A percentile compares a stretch with the other conserved stretches of the same genome.
Conservation (phyloP, 2,113 vertebrate species). For the Emydocephalus ijimae region DNA sequence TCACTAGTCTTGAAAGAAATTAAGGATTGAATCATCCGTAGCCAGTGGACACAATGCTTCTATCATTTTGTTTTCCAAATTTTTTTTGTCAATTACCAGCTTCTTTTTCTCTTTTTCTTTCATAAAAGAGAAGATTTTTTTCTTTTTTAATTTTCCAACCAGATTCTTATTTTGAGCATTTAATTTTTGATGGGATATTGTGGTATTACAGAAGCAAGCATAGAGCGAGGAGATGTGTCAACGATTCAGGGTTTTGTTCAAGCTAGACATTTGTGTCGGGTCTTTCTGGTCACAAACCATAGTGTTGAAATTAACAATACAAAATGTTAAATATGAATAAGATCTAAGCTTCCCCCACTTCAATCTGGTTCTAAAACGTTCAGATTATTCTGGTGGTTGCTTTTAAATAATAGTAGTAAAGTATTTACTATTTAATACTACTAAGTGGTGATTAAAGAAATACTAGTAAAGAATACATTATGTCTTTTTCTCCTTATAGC, state of each 20-base stretch:
- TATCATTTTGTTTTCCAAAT: conserved; percentile 36
- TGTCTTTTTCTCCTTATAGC: neutral
- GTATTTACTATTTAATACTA: conserved; percentile 9
- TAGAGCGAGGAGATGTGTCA: neutral
- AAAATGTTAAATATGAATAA: conserved; percentile 32
- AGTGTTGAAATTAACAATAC: conserved; percentile 11
- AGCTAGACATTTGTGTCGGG: neutral
- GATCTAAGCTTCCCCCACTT: conserved; percentile 3
- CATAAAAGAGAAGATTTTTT: neutral
- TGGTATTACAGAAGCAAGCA: conserved; percentile 1
- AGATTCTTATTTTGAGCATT: neutral
- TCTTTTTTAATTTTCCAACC: conserved; percentile 7
- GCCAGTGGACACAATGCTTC: conserved; percentile 36
- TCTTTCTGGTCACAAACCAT: neutral
- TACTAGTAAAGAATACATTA: neutral
- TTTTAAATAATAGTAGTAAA: neutral
- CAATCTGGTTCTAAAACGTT: conserved; percentile 20
- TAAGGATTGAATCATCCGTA: conserved; percentile 54
- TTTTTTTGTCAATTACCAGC: conserved; percentile 8
- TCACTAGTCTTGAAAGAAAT: conserved; percentile 55
- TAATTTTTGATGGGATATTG: neutral
- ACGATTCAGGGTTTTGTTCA: neutral
- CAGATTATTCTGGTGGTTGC: conserved; percentile 8
- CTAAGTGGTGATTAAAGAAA: neutral
- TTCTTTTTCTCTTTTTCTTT: neutral